phyloP scores from a whole-genome alignment of 2,888 invertebrate species.

The Cremastobaeus sp. region DNA sequence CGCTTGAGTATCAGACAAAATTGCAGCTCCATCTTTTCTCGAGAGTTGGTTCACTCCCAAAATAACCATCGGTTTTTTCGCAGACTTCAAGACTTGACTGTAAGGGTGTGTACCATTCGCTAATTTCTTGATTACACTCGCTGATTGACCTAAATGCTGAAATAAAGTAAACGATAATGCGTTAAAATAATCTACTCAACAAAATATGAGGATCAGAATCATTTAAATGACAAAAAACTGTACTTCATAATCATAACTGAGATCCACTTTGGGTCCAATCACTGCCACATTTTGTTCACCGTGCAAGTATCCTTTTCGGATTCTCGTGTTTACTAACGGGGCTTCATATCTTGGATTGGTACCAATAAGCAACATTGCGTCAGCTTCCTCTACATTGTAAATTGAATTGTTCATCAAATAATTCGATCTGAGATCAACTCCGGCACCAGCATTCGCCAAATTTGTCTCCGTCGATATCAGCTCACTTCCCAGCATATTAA shows the following conservation, averaged over 20 bases:
- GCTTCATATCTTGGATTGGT: conserved; percentile 99
- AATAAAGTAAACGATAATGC: conserved; percentile 61
- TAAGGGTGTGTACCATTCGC: conserved; percentile 85
- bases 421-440: conserved; percentile 92
- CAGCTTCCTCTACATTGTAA: conserved; percentile 94
- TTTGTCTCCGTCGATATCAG: conserved; percentile 91
- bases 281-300: conserved; percentile 90
- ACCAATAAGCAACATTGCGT: conserved; percentile 94
- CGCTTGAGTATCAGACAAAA: conserved; percentile 86
- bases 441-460: conserved; percentile 87
- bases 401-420: conserved; percentile 96
- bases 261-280: conserved; percentile 93
- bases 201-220: no score
- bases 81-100: conserved; percentile 84
- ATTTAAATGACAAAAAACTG: no score
- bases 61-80: conserved; percentile 93
- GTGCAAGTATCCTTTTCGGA: conserved; percentile 97
- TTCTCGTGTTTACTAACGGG: conserved; percentile 95
- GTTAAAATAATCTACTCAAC: no score
- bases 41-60: conserved; percentile 92
- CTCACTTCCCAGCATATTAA: conserved; percentile 93
- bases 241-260: conserved; percentile 94
- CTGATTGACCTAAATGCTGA: conserved; percentile 90
- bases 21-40: conserved; percentile 86
- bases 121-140: conserved; percentile 86